Percentiles rank a stretch among this genome's conserved stretches.
These are phyloP conservation scores for Dendrolimus houi DNA, from an alignment of 2,888 invertebrate genomes.

Conservation along the genomic window DNA sequence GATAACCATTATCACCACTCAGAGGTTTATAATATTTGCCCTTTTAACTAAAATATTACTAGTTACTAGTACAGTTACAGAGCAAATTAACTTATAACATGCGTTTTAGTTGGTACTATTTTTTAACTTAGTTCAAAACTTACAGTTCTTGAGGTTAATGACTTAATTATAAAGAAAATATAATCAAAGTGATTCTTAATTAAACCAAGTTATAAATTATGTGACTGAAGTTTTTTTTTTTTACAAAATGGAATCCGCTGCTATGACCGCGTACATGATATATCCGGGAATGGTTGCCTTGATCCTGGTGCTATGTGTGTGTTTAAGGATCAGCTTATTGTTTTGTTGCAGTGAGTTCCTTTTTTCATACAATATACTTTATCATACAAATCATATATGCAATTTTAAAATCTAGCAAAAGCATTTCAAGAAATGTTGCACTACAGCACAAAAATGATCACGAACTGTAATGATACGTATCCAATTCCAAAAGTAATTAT, in stretches of 20 bases:
- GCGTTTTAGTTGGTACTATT: too few relatives aligned
- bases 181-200: too few relatives aligned
- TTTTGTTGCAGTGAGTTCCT: constrained; percentile 13
- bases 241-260: constrained; percentile 1
- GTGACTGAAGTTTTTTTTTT: not conserved
- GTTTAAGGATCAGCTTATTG: constrained; percentile 10
- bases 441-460: too few relatives aligned
- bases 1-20: not conserved
- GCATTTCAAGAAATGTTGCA: too few relatives aligned
- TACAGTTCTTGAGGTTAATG: too few relatives aligned
- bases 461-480: too few relatives aligned
- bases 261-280: constrained; percentile 1
- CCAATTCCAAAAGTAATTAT: too few relatives aligned
- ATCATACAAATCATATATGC: too few relatives aligned
- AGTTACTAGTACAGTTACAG: not conserved
- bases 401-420: too few relatives aligned
- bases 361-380: not conserved
- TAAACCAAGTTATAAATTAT: not conserved
- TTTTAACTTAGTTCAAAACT: too few relatives aligned
- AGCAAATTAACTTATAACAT: too few relatives aligned
- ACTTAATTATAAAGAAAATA: too few relatives aligned
- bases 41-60: not conserved
- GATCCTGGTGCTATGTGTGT: constrained; percentile 11
- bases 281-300: constrained; percentile 6
- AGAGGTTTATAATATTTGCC: not conserved